These are phyloP conservation scores for Callorhinus ursinus DNA, from an alignment of 2,113 vertebrate species.

Conservation along the genomic window DNA sequence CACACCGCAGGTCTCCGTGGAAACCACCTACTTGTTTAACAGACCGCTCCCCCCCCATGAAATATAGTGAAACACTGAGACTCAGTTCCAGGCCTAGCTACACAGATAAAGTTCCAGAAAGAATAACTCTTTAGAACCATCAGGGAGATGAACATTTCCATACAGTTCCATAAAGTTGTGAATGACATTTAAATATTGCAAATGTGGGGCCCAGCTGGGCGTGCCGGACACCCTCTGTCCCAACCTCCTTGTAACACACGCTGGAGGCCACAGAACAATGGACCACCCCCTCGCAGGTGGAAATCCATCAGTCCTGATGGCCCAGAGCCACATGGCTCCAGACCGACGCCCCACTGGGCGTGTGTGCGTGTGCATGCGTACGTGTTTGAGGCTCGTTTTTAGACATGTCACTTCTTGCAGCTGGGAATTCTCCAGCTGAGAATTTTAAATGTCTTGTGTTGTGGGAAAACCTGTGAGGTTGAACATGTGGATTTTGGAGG, in stretches of 20 bases:
- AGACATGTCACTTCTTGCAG: neutral
- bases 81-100: neutral
- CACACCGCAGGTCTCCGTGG: accelerated
- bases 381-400: neutral
- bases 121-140: constrained; percentile 61
- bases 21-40: accelerated
- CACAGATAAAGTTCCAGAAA: constrained; percentile 55
- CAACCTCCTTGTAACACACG: neutral
- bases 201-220: constrained; percentile 15
- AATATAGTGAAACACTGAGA: neutral
- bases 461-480: neutral
- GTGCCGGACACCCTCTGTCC: constrained; percentile 35
- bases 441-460: neutral
- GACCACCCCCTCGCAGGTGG: neutral
- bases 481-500: neutral
- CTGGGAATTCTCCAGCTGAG: neutral
- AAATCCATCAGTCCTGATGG: neutral
- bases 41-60: neutral
- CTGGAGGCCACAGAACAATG: neutral
- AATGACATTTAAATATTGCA: constrained; percentile 67
- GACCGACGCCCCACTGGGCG: accelerated
- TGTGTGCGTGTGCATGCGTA: accelerated
- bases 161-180: constrained; percentile 40
- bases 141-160: constrained; percentile 54
- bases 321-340: accelerated